These are phyloP conservation scores for Polypterus bichir DNA, from an alignment of 2,113 vertebrate genomes.

Conservation along the genomic window DNA sequence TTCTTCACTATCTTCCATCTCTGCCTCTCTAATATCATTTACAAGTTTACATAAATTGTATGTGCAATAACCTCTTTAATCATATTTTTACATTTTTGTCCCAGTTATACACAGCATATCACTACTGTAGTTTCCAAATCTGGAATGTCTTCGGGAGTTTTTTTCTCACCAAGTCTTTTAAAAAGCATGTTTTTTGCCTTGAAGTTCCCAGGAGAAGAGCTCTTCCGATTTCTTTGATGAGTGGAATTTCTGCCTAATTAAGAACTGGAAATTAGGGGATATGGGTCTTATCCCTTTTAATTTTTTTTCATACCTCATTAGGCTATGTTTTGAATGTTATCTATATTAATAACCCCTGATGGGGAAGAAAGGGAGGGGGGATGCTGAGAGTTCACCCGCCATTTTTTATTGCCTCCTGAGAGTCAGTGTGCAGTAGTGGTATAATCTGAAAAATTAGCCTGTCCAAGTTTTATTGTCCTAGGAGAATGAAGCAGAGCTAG, in stretches of 20 bases:
- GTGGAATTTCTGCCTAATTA: constrained; percentile 28
- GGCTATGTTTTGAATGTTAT: constrained; percentile 15
- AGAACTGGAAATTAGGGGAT: constrained; percentile 26
- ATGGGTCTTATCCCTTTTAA: constrained; percentile 21
- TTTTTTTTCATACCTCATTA: constrained; percentile 31
- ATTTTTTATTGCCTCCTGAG: not conserved
- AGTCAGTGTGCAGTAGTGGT: no score
- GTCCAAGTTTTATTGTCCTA: no score
- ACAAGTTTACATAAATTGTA: no score
- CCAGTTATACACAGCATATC: no score
- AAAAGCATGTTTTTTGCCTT: constrained; percentile 16
- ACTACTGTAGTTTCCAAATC: not conserved
- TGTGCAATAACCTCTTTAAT: no score
- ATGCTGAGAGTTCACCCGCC: not conserved
- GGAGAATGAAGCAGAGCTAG: no score
- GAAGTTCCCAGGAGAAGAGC: constrained; percentile 18
- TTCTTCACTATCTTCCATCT: no score
- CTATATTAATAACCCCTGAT: not conserved
- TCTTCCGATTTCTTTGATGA: constrained; percentile 30
- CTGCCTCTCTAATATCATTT: no score
- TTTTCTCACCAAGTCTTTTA: constrained; percentile 10
- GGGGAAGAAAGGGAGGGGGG: not conserved
- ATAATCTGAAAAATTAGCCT: no score
- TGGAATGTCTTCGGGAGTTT: constrained; percentile 4
- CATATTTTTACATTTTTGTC: no score